Conservation (phyloP, 1,140 invertebrate species). For the Zaprionus camerounensis region DNA sequence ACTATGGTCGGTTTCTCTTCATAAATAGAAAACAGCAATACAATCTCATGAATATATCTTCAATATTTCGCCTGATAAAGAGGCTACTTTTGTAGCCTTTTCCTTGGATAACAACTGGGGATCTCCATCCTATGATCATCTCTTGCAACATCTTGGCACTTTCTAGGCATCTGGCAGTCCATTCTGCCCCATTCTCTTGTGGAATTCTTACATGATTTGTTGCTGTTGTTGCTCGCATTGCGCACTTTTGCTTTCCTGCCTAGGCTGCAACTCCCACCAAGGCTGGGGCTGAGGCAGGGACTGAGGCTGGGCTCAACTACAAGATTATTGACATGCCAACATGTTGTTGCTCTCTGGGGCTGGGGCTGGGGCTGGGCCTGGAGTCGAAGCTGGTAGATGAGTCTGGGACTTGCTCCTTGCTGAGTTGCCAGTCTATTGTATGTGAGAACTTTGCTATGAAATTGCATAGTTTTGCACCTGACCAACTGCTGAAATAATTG, state of each 20-base stretch:
- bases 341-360: conserved; percentile 70
- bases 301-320: conserved; percentile 41
- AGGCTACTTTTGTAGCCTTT: too few species aligned
- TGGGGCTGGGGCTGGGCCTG: conserved; percentile 22
- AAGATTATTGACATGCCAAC: conserved; percentile 82
- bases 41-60: too few species aligned
- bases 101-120: not conserved
- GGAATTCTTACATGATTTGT: conserved; percentile 5
- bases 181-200: not conserved
- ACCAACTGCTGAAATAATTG: conserved; percentile 5
- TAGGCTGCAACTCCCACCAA: conserved; percentile 41
- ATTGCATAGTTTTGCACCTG: conserved; percentile 64
- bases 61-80: too few species aligned
- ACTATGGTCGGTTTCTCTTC: too few species aligned
- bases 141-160: not conserved
- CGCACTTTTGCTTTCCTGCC: conserved; percentile 50
- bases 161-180: not conserved
- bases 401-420: conserved; percentile 23
- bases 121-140: not conserved
- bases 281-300: conserved; percentile 3
- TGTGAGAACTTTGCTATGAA: conserved; percentile 70
- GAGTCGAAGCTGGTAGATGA: not conserved
- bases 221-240: conserved; percentile 29
- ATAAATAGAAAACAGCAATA: too few species aligned
- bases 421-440: conserved; percentile 35